These are phyloP conservation scores for Brachionichthys hirsutus DNA, from an alignment of 2,113 vertebrate genomes.

Conservation along the genomic window DNA sequence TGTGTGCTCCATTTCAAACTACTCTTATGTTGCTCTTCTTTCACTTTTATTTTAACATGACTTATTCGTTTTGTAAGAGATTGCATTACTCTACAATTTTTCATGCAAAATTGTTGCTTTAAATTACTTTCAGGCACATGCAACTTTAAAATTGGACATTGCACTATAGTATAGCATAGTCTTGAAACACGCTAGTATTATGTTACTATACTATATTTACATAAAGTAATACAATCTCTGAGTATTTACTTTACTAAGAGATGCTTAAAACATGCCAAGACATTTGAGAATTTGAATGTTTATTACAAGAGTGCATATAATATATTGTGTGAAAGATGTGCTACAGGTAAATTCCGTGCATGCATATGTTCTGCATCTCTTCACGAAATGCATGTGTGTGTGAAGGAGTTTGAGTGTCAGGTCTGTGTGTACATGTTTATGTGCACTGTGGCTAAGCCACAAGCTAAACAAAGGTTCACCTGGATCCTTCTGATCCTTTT, in stretches of 20 bases:
- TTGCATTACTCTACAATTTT: slow-evolving; percentile 57
- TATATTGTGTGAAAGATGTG: slow-evolving; percentile 19
- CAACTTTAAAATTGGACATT: not conserved
- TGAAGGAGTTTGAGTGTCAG: slow-evolving; percentile 2
- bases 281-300: slow-evolving; percentile 30
- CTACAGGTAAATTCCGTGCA: slow-evolving; percentile 14
- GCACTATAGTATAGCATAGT: not conserved
- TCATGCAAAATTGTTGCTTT: not conserved
- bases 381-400: slow-evolving; percentile 10
- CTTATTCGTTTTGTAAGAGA: slow-evolving; percentile 45
- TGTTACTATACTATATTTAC: not conserved
- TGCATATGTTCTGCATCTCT: slow-evolving; percentile 33
- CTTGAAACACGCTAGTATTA: slow-evolving; percentile 18
- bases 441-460: slow-evolving; percentile 78
- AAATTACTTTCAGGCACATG: not conserved
- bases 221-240: slow-evolving; percentile 67
- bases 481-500: slow-evolving; percentile 96
- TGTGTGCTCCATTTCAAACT: slow-evolving; percentile 4
- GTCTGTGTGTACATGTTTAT: slow-evolving; percentile 25
- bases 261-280: slow-evolving; percentile 54
- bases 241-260: slow-evolving; percentile 39
- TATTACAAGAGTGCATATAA: slow-evolving; percentile 18
- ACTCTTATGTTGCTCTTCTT: not conserved
- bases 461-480: slow-evolving; percentile 98
- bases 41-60: slow-evolving; percentile 42